Conservation (phyloP, 2,888 invertebrate genomes). For the Exephanes ischioxanthus region DNA sequence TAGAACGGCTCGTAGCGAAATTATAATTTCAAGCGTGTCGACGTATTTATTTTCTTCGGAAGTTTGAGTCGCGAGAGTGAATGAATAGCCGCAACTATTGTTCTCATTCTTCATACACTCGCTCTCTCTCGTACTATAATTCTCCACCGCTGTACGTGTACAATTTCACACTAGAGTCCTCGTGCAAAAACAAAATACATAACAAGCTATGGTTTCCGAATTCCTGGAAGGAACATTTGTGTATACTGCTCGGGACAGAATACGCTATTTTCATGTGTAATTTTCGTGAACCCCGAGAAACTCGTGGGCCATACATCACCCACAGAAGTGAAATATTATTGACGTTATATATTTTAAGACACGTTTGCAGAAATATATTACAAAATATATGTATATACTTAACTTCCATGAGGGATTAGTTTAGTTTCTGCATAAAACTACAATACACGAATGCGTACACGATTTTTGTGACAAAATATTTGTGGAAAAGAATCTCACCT, state of each 20-base stretch:
- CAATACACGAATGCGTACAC: not conserved
- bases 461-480: not conserved
- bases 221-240: conserved; percentile 34
- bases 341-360: not conserved
- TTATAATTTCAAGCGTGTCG: not conserved
- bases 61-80: not conserved
- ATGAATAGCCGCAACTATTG: conserved; percentile 13
- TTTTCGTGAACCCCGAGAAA: not conserved
- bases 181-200: conserved; percentile 41
- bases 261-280: not conserved
- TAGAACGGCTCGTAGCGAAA: not conserved
- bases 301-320: not conserved
- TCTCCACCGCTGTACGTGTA: conserved; percentile 6
- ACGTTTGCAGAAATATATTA: not conserved
- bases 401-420: no score
- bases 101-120: not conserved
- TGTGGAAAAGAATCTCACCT: conserved; percentile 46
- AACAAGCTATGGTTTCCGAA: conserved; percentile 25
- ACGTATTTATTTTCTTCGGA: not conserved
- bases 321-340: not conserved
- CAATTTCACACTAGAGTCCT: not conserved
- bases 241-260: not conserved
- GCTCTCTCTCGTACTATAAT: not conserved
- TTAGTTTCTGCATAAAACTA: not conserved
- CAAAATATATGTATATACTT: no score